A percentile compares a stretch with the other conserved stretches of the same genome.
These are phyloP conservation scores for Dolichallabes microphthalmus DNA, from an alignment of 2,113 vertebrate species.

Conservation along the genomic window DNA sequence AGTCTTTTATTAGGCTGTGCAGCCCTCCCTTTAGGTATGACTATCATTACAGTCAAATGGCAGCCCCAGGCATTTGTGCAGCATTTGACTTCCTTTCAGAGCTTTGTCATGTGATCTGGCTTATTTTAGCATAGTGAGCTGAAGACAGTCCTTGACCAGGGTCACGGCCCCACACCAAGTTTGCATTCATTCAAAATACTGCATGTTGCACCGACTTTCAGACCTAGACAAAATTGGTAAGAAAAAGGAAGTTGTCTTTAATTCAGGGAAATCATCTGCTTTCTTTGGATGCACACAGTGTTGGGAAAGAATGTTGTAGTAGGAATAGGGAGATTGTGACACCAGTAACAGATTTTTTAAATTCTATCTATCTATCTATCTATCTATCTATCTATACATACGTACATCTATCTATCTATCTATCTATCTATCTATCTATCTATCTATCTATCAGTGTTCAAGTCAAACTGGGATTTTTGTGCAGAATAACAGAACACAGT, in stretches of 20 bases:
- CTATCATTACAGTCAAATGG: slow-evolving; percentile 25
- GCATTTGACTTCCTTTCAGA: not conserved
- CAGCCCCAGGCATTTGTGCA: slow-evolving; percentile 5
- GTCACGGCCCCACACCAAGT: slow-evolving; percentile 20
- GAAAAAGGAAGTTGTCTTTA: not conserved
- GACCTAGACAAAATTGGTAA: not conserved
- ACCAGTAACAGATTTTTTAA: not conserved
- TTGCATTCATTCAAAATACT: slow-evolving; percentile 64
- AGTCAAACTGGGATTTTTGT: too few species aligned
- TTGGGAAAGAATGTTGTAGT: not conserved
- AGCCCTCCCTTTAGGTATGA: not conserved
- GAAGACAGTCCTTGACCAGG: slow-evolving; percentile 15
- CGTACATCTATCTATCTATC: not conserved
- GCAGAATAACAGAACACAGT: too few species aligned
- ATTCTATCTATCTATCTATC: not conserved
- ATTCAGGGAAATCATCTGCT: not conserved
- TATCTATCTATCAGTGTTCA: too few species aligned
- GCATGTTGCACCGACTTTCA: not conserved
- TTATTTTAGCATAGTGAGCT: slow-evolving; percentile 37
- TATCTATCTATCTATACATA: not conserved
- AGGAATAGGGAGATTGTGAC: not conserved
- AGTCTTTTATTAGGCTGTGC: not conserved
- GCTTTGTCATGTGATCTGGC: slow-evolving; percentile 31
- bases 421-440: not conserved
- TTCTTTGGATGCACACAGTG: not conserved